phyloP scores from a whole-genome alignment of 2,113 vertebrate genomes.

The Chiloscyllium plagiosum region DNA sequence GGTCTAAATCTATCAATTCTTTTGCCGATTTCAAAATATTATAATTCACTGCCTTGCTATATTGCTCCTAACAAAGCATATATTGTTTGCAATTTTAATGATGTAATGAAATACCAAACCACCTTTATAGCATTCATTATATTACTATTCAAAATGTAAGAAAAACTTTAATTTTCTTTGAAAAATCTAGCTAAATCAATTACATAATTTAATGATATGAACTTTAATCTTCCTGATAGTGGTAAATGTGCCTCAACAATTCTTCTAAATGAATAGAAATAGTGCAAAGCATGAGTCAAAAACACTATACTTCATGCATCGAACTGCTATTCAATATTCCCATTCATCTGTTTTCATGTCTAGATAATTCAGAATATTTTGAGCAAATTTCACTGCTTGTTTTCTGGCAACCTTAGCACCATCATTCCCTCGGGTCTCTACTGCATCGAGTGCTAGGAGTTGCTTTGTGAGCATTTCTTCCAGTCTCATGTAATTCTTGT shows the following conservation, averaged over 20 bases:
- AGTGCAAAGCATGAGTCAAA: conserved; percentile 20
- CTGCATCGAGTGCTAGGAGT: conserved; percentile 84
- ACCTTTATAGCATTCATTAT: not conserved
- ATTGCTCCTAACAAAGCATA: not conserved
- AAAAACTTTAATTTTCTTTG: not conserved
- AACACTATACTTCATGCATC: not conserved
- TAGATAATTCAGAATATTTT: conserved; percentile 91
- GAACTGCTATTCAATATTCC: conserved; percentile 69
- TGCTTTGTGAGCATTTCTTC: conserved; percentile 96
- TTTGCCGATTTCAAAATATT: not conserved
- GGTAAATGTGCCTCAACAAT: not conserved
- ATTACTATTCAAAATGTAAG: not conserved
- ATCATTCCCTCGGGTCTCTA: conserved; percentile 84
- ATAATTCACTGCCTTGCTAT: not conserved
- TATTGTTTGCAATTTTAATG: not conserved
- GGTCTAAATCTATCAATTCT: not conserved
- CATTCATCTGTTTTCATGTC: conserved; percentile 96
- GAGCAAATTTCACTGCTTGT: conserved; percentile 89
- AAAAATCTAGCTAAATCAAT: not conserved
- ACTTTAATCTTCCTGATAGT: conserved; percentile 26
- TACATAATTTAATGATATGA: not conserved
- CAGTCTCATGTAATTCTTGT: conserved; percentile 88
- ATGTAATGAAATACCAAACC: not conserved
- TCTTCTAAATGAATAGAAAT: not conserved
- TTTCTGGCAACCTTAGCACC: conserved; percentile 78